Evolutionary conservation across 2,113 vertebrate species (phyloP).

Genomic region (Garra rufa): DNA sequence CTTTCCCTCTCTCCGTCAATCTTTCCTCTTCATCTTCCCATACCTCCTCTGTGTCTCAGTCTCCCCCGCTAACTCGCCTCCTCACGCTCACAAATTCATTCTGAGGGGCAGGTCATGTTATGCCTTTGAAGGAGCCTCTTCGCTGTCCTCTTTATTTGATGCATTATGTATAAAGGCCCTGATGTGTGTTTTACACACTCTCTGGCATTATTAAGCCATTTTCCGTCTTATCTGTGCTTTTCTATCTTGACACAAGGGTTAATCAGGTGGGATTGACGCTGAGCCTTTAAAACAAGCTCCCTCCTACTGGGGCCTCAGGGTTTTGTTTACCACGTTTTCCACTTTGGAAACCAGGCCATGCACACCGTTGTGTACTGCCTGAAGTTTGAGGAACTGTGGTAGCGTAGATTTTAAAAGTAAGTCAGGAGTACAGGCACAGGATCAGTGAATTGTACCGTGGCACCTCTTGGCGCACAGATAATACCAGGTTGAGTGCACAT

Average conservation of each 20-base stretch:
- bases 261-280: slow-evolving; percentile 72
- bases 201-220: slow-evolving; percentile 74
- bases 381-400: slow-evolving; percentile 7
- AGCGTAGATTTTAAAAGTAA: neutral
- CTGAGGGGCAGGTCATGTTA: slow-evolving; percentile 70
- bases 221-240: slow-evolving; percentile 69
- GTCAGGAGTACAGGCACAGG: neutral
- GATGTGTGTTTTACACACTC: slow-evolving; percentile 75
- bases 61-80: neutral
- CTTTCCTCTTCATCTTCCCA: neutral
- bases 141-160: slow-evolving; percentile 67
- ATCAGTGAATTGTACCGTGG: neutral
- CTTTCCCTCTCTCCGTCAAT: slow-evolving; percentile 40
- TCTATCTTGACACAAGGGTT: slow-evolving; percentile 71
- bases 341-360: slow-evolving; percentile 2
- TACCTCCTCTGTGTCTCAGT: slow-evolving; percentile 6
- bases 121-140: slow-evolving; percentile 73
- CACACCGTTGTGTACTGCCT: neutral
- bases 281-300: slow-evolving; percentile 56
- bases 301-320: neutral
- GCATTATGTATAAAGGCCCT: slow-evolving; percentile 76
- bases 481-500: slow-evolving; percentile 33
- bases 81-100: neutral
- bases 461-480: neutral
- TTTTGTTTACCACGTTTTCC: neutral